These are phyloP conservation scores for Maccullochella peelii DNA, from an alignment of 2,113 vertebrate species.

Conservation along the genomic window DNA sequence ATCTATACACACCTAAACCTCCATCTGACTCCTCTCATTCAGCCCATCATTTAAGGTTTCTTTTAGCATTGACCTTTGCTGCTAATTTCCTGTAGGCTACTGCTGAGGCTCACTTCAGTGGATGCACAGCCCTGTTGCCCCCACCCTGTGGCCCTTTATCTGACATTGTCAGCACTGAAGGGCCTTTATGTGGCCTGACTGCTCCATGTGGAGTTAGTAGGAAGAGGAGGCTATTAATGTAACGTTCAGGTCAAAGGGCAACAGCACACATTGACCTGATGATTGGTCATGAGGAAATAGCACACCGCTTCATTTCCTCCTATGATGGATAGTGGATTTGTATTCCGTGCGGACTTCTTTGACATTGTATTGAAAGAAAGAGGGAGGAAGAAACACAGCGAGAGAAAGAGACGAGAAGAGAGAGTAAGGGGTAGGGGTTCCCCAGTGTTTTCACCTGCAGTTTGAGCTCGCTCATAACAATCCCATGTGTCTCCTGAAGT, in stretches of 20 bases:
- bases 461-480: constrained; percentile 34
- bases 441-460: constrained; percentile 44
- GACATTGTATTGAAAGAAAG: constrained; percentile 5
- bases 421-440: not conserved
- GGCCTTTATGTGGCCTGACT: constrained; percentile 50
- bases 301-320: constrained; percentile 6
- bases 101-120: constrained; percentile 32
- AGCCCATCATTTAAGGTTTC: constrained; percentile 49
- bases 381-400: not conserved
- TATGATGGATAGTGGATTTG: constrained; percentile 26
- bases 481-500: constrained; percentile 30
- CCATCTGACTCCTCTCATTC: constrained; percentile 24
- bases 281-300: constrained; percentile 44
- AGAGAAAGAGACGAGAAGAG: not conserved
- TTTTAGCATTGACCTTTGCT: constrained; percentile 60
- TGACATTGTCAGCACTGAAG: constrained; percentile 54
- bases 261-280: constrained; percentile 34
- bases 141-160: constrained; percentile 15
- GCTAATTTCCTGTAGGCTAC: constrained; percentile 43
- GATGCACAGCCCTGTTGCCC: not conserved
- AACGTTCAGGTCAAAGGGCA: constrained; percentile 42
- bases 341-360: not conserved
- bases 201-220: constrained; percentile 40
- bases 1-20: constrained; percentile 44
- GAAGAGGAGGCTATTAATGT: constrained; percentile 53